These are phyloP conservation scores for Nymphalis polychloros DNA, from an alignment of 2,888 invertebrate species.

Conservation along the genomic window DNA sequence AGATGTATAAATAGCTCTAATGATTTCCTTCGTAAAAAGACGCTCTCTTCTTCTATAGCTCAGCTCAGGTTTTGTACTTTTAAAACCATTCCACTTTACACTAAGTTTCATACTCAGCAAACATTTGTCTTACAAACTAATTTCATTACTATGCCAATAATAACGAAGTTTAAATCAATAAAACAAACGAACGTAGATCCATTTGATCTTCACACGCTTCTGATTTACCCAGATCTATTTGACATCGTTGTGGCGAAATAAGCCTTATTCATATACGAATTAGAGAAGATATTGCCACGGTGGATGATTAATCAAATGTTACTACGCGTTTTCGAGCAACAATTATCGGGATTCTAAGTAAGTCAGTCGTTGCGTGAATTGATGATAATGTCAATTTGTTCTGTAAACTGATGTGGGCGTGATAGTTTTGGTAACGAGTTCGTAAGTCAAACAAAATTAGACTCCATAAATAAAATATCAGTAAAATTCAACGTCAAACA, in stretches of 20 bases:
- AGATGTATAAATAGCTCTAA: too few relatives aligned
- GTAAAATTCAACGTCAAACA: neutral
- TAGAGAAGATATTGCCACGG: slow-evolving; percentile 25
- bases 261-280: neutral
- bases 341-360: slow-evolving; percentile 58
- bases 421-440: slow-evolving; percentile 9
- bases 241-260: slow-evolving; percentile 12
- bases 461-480: neutral
- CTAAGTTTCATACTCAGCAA: slow-evolving; percentile 7
- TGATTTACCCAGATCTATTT: slow-evolving; percentile 36
- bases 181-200: slow-evolving; percentile 43
- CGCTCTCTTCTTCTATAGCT: too few relatives aligned
- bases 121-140: slow-evolving; percentile 36
- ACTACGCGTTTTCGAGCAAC: slow-evolving; percentile 46
- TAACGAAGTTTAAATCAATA: slow-evolving; percentile 47
- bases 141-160: slow-evolving; percentile 45
- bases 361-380: slow-evolving; percentile 53
- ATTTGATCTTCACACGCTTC: slow-evolving; percentile 50
- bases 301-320: slow-evolving; percentile 33
- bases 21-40: too few relatives aligned
- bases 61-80: neutral
- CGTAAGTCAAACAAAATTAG: slow-evolving; percentile 5
- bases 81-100: too few relatives aligned
- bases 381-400: slow-evolving; percentile 55
- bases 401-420: slow-evolving; percentile 17